Conservation (phyloP, 1,140 invertebrate species). For the Macrostomum lignano region DNA sequence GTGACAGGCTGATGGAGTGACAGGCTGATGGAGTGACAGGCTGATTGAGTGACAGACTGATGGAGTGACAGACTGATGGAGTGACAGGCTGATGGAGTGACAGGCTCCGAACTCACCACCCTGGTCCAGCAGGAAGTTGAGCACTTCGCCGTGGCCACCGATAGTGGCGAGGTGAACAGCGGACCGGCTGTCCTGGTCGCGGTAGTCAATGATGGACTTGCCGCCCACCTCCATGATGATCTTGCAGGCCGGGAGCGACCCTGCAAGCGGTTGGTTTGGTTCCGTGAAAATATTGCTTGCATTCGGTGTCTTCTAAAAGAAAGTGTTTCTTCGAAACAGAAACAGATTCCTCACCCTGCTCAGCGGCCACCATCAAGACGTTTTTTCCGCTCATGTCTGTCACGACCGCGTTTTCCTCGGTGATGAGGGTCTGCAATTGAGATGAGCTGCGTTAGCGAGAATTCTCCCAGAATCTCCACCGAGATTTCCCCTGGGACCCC, state of each 20-base stretch:
- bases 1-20: too few species aligned
- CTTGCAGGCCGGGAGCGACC: constrained; percentile 18
- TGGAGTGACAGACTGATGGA: too few species aligned
- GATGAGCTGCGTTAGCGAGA: not conserved
- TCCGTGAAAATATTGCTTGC: too few species aligned
- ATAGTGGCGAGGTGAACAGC: constrained; percentile 22
- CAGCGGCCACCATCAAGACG: constrained; percentile 17
- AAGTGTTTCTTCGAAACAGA: not conserved
- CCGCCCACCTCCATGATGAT: constrained; percentile 21
- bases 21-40: too few species aligned
- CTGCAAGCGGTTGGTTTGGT: too few species aligned
- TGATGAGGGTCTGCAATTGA: constrained; percentile 14
- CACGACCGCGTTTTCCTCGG: constrained; percentile 13
- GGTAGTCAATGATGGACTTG: constrained; percentile 12
- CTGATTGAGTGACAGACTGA: too few species aligned
- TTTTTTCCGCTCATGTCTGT: constrained; percentile 21
- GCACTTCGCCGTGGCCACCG: constrained; percentile 23
- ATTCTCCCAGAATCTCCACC: not conserved
- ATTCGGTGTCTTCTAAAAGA: too few species aligned
- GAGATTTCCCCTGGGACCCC: too few species aligned
- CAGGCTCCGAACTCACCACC: constrained; percentile 17
- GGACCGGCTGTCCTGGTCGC: constrained; percentile 16
- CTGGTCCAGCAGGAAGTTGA: constrained; percentile 20
- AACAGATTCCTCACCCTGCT: constrained; percentile 13
- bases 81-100: too few species aligned